Evolutionary conservation across 2,797 vertebrate genomes (phyloP).

Genomic region (Sciurus carolinensis): DNA sequence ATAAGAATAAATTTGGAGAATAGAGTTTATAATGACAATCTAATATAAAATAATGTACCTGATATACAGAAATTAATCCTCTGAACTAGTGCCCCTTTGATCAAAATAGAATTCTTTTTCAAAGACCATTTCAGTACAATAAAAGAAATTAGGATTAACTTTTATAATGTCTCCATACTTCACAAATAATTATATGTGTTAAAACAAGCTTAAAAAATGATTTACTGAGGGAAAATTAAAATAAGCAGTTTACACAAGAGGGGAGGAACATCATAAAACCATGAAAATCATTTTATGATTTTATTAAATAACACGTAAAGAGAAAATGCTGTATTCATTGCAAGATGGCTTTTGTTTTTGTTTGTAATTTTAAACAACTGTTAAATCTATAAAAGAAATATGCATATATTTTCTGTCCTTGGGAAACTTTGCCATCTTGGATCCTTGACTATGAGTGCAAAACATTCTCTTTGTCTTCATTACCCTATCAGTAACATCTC

Average conservation of each 20-base stretch:
- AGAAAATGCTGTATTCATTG: slow-evolving; percentile 63
- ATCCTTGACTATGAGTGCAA: slow-evolving; percentile 81
- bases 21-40: slow-evolving; percentile 25
- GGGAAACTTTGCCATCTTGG: slow-evolving; percentile 85
- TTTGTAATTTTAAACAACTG: slow-evolving; percentile 11
- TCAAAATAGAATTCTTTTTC: slow-evolving; percentile 62
- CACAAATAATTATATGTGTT: slow-evolving; percentile 17
- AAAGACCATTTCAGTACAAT: slow-evolving; percentile 42
- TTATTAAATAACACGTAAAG: slow-evolving; percentile 69
- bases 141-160: slow-evolving; percentile 35
- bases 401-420: slow-evolving; percentile 81
- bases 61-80: slow-evolving; percentile 64
- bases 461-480: slow-evolving; percentile 66
- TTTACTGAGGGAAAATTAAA: slow-evolving; percentile 45
- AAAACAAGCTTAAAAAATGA: slow-evolving; percentile 32
- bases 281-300: not conserved
- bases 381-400: slow-evolving; percentile 89
- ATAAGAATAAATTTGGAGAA: not conserved
- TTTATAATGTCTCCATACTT: slow-evolving; percentile 33
- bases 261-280: slow-evolving; percentile 9
- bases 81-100: not conserved
- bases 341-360: not conserved
- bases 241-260: not conserved
- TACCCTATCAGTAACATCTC: slow-evolving; percentile 79
- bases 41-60: slow-evolving; percentile 56